phyloP scores from a whole-genome alignment of 2,797 vertebrate species.

The Syngnathus acus region DNA sequence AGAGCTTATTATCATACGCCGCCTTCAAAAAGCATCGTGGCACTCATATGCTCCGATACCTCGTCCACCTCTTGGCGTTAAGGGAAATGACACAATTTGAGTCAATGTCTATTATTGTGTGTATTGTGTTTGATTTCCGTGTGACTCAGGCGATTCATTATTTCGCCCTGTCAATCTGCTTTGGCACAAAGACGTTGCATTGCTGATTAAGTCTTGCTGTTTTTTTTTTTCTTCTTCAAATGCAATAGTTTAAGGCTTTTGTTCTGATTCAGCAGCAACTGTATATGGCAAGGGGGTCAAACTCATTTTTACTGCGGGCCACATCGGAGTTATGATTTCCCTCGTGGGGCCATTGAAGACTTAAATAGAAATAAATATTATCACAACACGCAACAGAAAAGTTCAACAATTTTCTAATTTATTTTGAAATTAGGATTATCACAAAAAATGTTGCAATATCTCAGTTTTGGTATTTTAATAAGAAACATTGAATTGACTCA shows the following conservation, averaged over 20 bases:
- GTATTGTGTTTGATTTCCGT: slow-evolving; percentile 33
- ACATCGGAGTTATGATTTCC: too few relatives aligned
- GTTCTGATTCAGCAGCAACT: neutral
- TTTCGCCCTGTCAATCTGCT: slow-evolving; percentile 12
- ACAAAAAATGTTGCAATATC: too few relatives aligned
- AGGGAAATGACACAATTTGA: slow-evolving; percentile 41
- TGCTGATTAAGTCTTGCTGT: neutral
- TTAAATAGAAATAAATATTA: too few relatives aligned
- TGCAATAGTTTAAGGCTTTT: neutral
- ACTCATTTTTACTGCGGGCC: too few relatives aligned
- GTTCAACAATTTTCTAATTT: too few relatives aligned
- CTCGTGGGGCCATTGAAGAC: too few relatives aligned
- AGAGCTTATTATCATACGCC: slow-evolving; percentile 67
- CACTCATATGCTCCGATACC: slow-evolving; percentile 51
- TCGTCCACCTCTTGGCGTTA: slow-evolving; percentile 29
- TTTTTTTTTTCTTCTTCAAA: neutral
- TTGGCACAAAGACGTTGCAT: neutral
- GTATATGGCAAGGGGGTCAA: too few relatives aligned
- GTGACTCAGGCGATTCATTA: slow-evolving; percentile 29
- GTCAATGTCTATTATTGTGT: slow-evolving; percentile 23
- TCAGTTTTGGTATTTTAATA: too few relatives aligned
- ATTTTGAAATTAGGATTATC: too few relatives aligned
- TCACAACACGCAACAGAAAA: too few relatives aligned
- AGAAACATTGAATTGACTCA: too few relatives aligned
- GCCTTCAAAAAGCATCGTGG: slow-evolving; percentile 57